Base-by-base conservation (phyloP, 1,140 invertebrate species). In the Pseudomyrmex sp. region DNA sequence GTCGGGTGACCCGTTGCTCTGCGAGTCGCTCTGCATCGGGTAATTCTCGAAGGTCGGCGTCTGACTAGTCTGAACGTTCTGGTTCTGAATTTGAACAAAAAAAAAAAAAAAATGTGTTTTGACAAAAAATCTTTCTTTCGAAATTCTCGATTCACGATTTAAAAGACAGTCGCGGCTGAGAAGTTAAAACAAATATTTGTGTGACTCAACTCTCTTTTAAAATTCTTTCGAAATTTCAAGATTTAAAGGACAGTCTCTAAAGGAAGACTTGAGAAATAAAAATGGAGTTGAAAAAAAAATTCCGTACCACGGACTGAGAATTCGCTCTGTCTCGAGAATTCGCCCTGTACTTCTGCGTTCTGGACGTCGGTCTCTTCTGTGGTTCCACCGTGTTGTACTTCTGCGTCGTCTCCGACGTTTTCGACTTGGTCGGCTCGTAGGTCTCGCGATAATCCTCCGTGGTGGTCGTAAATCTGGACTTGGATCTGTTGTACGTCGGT, bases 371-470 rank as follows among this genome's bases (percentile, higher is more conserved):
- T 79, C 91, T 89, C 69, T 35, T 35, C 90, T 91, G 1, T 91
- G 83, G 0, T 23, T 86, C 85, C 13, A 90, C 82, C n/a, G 88
- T 35, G 13, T 69, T 90, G 56, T 93, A 91, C 61, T 80, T 91
- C 50, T 82, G 80, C 2, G 92, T 94, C 0, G 92, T 93, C 13
- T 90, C 92, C 0, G 91, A 73, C 20, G 86, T 84, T 82, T 89
- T 94, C 2, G 84, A 83, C 77, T 85, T 93, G 4, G 91, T 92
- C 9, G 93, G 91, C 7, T 94, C 93, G 76, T 94, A 93, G 7
- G 90, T 85, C 18, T 94, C 93, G 7, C 70, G 82, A 65, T 94
- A 94, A 48, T 93, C 92, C 4, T 93, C 93, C 7, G 93, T 93
- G 1, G 88, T 91, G 0, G 87, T 92, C 0, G 92, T 91, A 52